Base-by-base conservation (phyloP, 30 jellyfish, hydroid and myxozoan species). In the Turritopsis rubra region DNA sequence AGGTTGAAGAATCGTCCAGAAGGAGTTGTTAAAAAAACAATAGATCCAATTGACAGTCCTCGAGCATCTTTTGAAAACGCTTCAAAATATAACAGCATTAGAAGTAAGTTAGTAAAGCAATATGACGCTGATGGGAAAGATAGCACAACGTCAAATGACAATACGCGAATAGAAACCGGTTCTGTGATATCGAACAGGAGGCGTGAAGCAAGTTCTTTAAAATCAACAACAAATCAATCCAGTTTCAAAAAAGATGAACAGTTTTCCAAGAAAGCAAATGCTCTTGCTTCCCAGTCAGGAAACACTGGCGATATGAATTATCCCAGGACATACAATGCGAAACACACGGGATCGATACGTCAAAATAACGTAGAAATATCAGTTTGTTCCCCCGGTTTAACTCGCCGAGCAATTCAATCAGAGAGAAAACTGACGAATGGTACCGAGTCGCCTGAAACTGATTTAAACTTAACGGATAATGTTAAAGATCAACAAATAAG, bases 391-490 rank as follows among this genome's bases (percentile, higher is more conserved):
- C 85, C 85, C 71, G 85, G 71, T 77, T 23, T 77, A 29, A 24
- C 73, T 77, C 66, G 28, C n/a, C 23, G 53, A 29, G 28, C 75
- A 26, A 77, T 29, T 25, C 66, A 77, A 18, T 77, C 85, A 30
- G 85, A 77, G 28, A 77, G 85, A 77, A n/a, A n/a, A 29, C 53
- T 77, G 29, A 77, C 85, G 28, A 77, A 66, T 24, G 72, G 71
- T 77, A 26, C 72, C 28, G 85, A 77, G 21, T 26, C 85, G 20
- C 28, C 71, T 53, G 52, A n/a, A 25, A 77, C 27, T 77, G 85
- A 77, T 25, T 19, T 24, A n/a, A 24, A 24, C 85, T 60, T 29
- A 16, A 19, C 30, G 72, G 72, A 77, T 52, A 77, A 29, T 68
- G 53, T 4, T 21, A 29, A 24, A 22, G 60, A 74, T 21, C 82